Base-by-base conservation (phyloP, 2,113 vertebrate species). In the Saccopteryx leptura region DNA sequence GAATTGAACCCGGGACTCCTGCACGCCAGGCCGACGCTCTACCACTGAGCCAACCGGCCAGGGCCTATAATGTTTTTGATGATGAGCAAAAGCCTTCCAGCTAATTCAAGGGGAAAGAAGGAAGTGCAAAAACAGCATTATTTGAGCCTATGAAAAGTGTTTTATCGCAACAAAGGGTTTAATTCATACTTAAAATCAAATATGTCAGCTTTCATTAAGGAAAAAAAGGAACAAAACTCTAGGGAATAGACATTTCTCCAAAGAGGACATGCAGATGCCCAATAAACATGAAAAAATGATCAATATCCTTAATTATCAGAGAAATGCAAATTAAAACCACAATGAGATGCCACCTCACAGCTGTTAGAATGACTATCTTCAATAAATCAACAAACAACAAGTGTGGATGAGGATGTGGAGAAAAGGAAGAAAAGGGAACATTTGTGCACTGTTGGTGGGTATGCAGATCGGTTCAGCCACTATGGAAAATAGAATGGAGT, bases 121-220 rank as follows among this genome's bases (percentile, higher is more conserved):
- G 23, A 14, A 5, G 15, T 56, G 12, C 11, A 46, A 39, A 74
- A 74, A 56, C 50, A 78, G 23, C 21, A 39, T 11, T 86, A 28
- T 58, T 18, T 86, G 17, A 79, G 23, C 75, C 63, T 71, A 19
- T 52, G 24, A 71, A 56, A 63, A n/a, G 50, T 31, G 56, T 66
- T 50, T 89, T 50, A 12, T 86, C 23, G 65, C 28, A 52, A 31
- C 6, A 21, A 54, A 86, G 14, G 66, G 28, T 72, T 1, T 33
- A 90, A 14, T 74, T 95, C 15, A 63, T 84, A 79, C 56, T 61
- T 80, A 84, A 69, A 87, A 90, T 65, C 9, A 87, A 46, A 46
- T 3, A 28, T 8, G n/a, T 80, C 56, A 78, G 19, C n/a, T 94
- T 94, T 87, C 33, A 61, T 54, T 58, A 86, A 63, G 12, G n/a